Evolutionary conservation across 2,888 invertebrate species (phyloP).

Genomic region (Eustalomyia histrio): DNA sequence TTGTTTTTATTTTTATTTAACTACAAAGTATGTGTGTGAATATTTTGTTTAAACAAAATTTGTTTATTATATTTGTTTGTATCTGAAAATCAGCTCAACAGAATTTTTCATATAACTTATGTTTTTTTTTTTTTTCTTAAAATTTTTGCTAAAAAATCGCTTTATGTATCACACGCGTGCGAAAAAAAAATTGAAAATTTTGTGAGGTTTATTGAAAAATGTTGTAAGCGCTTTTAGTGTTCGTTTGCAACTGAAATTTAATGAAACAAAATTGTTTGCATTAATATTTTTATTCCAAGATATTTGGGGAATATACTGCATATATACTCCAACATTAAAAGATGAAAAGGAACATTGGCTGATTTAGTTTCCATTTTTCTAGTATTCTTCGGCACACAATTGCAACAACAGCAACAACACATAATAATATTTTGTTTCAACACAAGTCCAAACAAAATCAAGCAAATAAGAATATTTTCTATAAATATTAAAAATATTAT

Average conservation of each 20-base stretch:
- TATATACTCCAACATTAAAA: background rate
- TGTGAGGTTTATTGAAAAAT: slow-evolving; percentile 8
- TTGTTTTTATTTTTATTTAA: background rate
- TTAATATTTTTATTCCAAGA: slow-evolving; percentile 51
- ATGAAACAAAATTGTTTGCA: slow-evolving; percentile 63
- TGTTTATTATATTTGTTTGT: background rate
- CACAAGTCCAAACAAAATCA: background rate
- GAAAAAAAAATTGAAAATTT: slow-evolving; percentile 43
- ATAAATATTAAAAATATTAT: too few species aligned
- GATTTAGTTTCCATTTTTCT: background rate
- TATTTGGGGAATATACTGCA: background rate
- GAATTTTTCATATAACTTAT: background rate
- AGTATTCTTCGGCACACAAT: background rate
- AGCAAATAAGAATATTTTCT: background rate
- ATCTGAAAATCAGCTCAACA: background rate
- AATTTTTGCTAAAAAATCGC: slow-evolving; percentile 44
- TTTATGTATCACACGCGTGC: slow-evolving; percentile 60
- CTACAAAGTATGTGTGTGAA: background rate
- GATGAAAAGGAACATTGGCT: background rate
- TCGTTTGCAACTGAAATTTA: slow-evolving; percentile 65
- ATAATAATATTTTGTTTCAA: background rate
- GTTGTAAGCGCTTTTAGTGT: slow-evolving; percentile 65
- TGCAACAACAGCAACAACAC: background rate
- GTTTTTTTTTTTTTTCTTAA: background rate
- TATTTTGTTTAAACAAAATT: background rate